Evolutionary conservation across 1,140 invertebrate genomes (phyloP), one percentile per base, ranked within the genome.

Genomic region (Diabrotica virgifera): DNA sequence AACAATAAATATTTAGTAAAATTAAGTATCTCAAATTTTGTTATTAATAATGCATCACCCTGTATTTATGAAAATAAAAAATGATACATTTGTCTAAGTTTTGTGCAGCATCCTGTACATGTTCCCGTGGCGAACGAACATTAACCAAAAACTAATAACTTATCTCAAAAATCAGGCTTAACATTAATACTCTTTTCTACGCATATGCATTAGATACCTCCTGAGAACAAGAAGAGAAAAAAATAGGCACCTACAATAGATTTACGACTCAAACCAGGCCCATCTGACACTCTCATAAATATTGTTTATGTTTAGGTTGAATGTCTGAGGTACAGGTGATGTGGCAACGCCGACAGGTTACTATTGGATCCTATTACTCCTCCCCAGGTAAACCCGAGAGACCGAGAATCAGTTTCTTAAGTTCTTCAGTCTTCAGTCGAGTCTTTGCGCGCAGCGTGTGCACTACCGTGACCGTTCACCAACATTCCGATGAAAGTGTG

Each of bases 231-330:
- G 12, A 35, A 12, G 52, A 61, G 13, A 57, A 53, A 61, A 69
- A 71, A 72, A 74, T 70, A 70, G 58, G 64, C 35, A 60, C 70
- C 66, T 57, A 70, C 70, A 73, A 74, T 73, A 75, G 75, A 77
- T 77, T 77, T 77, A 77, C 71, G 75, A 77, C 59, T 66, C 66
- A 68, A 74, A 75, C 66, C 73, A 57, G 70, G 71, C 66, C 68
- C 70, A 70, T 66, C 70, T 77, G 75, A 76, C 75, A 73, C 69
- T 64, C 62, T 72, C 74, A 76, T 77, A 77, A 77, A 77, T 77
- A 77, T 76, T 75, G 74, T 75, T 77, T 74, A 75, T 74, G 74
- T 75, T 74, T 52, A 63, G 52, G 54, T 11, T 55, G 36, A 52
- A 68, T 67, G 68, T 64, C 68, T 66, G 63, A 63, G 59, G 64